Base-by-base conservation (phyloP, 1,140 invertebrate species). In the Sycobia sp. region DNA sequence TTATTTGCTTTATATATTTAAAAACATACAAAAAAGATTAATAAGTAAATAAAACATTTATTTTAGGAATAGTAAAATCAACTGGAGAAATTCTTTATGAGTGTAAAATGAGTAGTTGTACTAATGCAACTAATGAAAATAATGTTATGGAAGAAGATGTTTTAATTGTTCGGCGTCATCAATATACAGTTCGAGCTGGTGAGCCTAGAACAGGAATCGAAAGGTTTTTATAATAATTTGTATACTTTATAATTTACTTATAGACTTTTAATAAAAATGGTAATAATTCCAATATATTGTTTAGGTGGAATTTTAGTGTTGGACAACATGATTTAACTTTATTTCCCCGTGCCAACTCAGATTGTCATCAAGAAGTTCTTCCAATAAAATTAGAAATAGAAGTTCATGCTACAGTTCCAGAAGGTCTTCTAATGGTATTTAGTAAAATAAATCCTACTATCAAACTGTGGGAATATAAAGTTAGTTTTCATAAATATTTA, bases 281-380 rank as follows among this genome's bases (percentile, higher is more conserved):
- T 55, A 47, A 18, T 5, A 20, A 18, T 50, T 34, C 4, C 46
- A 44, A 43, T 57, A 36, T 13, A 53, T 18, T 18, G 57, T 68
- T 56, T 69, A 92, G 92, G 71, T 97, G 95, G 95, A 97, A 97
- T 82, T 98, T 96, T 73, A 96, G 93, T 78, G 94, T 97, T 29
- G 93, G 91, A 2, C 89, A 93, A 64, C 91, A 95, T 80, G 89
- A 95, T 67, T 68, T 96, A 34, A 87, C 88, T 46, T 70, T 93
- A n/a, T 57, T 84, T 18, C 69, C 72, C 65, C 69, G 82, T 64
- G 64, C 80, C 67, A 71, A 79, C 65, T 68, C 81, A 65, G 80
- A 84, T 49, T 90, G 88, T 55, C 79, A 82, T 50, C 61, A 76
- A 47, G 74, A 73, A 73, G 69, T 57, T 57, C 57, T 65, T 8